Evolutionary conservation across 2,797 vertebrate species (phyloP).

Genomic region (Poecilia picta): DNA sequence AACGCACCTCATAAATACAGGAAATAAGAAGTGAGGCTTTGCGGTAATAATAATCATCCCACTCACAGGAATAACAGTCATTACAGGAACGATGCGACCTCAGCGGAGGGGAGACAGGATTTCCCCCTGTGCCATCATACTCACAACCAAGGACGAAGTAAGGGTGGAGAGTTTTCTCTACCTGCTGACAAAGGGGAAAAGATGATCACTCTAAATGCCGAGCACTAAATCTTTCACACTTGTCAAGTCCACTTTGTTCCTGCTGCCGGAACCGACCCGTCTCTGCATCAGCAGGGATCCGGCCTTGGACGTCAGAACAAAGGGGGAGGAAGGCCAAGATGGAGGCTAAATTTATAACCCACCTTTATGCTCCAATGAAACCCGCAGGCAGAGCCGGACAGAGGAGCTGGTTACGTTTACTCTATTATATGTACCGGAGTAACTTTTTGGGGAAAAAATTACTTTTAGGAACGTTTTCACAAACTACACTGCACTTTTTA

Average conservation of each 20-base stretch:
- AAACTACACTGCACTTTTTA: no score
- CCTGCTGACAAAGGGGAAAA: slow-evolving; percentile 81
- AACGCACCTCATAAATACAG: slow-evolving; percentile 23
- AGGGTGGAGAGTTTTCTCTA: slow-evolving; percentile 67
- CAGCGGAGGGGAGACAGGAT: slow-evolving; percentile 57
- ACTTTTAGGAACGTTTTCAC: no score
- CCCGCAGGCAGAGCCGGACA: slow-evolving; percentile 18
- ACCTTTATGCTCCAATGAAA: slow-evolving; percentile 56
- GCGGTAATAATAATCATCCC: slow-evolving; percentile 47
- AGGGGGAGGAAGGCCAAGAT: slow-evolving; percentile 56
- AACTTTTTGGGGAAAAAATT: no score
- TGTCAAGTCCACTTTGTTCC: slow-evolving; percentile 81
- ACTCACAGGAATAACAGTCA: slow-evolving; percentile 54
- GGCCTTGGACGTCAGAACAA: slow-evolving; percentile 59
- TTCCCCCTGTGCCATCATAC: slow-evolving; percentile 61
- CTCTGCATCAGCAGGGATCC: slow-evolving; percentile 68
- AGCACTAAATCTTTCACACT: slow-evolving; percentile 83
- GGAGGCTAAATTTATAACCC: slow-evolving; percentile 72
- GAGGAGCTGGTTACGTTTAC: no score
- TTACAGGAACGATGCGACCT: slow-evolving; percentile 41
- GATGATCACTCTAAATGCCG: slow-evolving; percentile 80
- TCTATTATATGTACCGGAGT: no score
- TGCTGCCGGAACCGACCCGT: slow-evolving; percentile 69
- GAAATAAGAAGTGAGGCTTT: slow-evolving; percentile 35
- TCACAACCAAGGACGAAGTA: slow-evolving; percentile 70